These are phyloP conservation scores for Helogale parvula DNA, from an alignment of 2,113 vertebrate species.

Conservation along the genomic window DNA sequence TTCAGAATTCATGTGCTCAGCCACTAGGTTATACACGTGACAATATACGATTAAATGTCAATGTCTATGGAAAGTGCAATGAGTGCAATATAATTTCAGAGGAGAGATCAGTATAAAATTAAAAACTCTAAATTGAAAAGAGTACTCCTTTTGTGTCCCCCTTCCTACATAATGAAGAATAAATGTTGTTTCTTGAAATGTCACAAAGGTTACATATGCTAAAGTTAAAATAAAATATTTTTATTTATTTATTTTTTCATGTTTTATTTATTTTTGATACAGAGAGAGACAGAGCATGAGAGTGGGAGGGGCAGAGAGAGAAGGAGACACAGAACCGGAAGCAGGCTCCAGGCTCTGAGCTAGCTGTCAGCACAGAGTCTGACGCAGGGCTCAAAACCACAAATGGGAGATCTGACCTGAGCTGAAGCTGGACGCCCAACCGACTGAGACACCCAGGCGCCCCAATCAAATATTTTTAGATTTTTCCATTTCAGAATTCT, in stretches of 20 bases:
- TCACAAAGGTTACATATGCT: background rate
- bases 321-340: too few species aligned
- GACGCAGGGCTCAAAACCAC: too few species aligned
- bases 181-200: conserved; percentile 28
- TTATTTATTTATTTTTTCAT: background rate
- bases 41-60: background rate
- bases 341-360: too few species aligned
- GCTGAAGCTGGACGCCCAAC: too few species aligned
- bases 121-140: conserved; percentile 11
- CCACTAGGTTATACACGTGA: background rate
- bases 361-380: too few species aligned
- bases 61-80: background rate
- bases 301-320: too few species aligned
- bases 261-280: too few species aligned
- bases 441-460: too few species aligned
- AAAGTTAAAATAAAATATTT: conserved; percentile 26
- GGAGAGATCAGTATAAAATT: background rate
- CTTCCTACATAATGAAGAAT: background rate
- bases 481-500: conserved; percentile 22
- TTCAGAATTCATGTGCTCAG: background rate
- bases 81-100: background rate
- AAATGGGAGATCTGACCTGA: too few species aligned
- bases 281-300: too few species aligned
- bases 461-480: background rate
- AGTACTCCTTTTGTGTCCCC: background rate